phyloP scores from a whole-genome alignment of 2,797 vertebrate genomes.

The Callimico goeldii region DNA sequence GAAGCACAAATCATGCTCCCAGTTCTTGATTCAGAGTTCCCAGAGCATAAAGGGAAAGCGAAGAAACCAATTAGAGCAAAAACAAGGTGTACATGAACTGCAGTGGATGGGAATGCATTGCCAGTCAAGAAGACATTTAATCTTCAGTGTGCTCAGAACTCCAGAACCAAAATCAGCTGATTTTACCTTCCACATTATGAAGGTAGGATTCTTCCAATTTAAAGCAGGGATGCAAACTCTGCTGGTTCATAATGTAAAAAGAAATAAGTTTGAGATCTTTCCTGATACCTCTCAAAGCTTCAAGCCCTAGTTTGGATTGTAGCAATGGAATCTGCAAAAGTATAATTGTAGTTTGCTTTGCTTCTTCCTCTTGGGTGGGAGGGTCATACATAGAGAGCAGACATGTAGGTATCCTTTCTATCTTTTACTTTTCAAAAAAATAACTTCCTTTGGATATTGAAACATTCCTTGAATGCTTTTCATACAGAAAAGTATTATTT shows the following conservation, averaged over 20 bases:
- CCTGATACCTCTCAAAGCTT: background rate
- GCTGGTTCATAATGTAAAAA: background rate
- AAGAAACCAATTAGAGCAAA: background rate
- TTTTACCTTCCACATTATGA: background rate
- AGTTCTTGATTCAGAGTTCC: background rate
- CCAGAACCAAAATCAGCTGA: background rate
- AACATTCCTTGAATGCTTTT: background rate
- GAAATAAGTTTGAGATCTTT: background rate
- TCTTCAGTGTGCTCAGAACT: background rate
- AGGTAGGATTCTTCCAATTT: background rate
- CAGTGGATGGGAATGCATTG: background rate
- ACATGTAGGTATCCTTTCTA: background rate
- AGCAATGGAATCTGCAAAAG: background rate
- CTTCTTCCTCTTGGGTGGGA: background rate
- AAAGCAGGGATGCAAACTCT: background rate
- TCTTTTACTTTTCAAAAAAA: background rate
- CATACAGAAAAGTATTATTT: background rate
- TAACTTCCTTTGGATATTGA: background rate
- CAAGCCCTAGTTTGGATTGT: background rate
- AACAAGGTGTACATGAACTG: background rate
- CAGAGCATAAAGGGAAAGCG: background rate
- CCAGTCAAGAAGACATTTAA: background rate
- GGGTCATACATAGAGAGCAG: background rate
- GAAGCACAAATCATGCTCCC: background rate
- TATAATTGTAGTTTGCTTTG: background rate